A percentile compares a stretch with the other conserved stretches of the same genome.
These are phyloP conservation scores for Isoperla grammatica DNA, from an alignment of 2,888 invertebrate genomes.

Conservation along the genomic window DNA sequence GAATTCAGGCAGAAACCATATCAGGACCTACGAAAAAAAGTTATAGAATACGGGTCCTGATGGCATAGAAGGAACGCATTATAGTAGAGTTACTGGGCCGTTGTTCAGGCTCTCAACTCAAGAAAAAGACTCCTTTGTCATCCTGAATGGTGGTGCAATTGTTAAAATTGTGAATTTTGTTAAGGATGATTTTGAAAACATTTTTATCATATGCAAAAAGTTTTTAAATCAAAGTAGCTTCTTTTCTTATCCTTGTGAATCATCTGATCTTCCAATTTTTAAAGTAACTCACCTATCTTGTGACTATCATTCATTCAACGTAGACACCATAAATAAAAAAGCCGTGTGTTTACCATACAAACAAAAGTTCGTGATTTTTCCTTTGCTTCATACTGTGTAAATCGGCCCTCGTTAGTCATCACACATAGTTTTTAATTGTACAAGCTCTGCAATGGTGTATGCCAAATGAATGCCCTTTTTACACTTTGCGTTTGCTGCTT, in stretches of 20 bases:
- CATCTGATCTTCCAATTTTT: constrained; percentile 7
- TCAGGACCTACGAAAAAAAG: no score
- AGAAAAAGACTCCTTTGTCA: no score
- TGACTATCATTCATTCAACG: neutral
- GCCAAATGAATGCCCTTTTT: no score
- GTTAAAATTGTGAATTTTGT: neutral
- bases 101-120: no score
- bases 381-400: neutral
- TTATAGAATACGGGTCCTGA: no score
- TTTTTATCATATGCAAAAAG: neutral
- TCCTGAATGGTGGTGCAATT: neutral
- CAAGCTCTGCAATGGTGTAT: no score
- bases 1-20: no score
- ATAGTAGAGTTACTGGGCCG: no score
- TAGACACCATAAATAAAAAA: neutral
- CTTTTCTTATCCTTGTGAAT: neutral
- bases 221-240: neutral
- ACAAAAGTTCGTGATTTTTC: neutral
- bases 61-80: no score
- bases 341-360: neutral
- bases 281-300: neutral
- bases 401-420: no score
- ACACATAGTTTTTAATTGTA: no score
- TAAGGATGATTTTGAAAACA: neutral
- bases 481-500: no score